Conservation (phyloP, 2,113 vertebrate species). For the Lepidothrix coronata region DNA sequence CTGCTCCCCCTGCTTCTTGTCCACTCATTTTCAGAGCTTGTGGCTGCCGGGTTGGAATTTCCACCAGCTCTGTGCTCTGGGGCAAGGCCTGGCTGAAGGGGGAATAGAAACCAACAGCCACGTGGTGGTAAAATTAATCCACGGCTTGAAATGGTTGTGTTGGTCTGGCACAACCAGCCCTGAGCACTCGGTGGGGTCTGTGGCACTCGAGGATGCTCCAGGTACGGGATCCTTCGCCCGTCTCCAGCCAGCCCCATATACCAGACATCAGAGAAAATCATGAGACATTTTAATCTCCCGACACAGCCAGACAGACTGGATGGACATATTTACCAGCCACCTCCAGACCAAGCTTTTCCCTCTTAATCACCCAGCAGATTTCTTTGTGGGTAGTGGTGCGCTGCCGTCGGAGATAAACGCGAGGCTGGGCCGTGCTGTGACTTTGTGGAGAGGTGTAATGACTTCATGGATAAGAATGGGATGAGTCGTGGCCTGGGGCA, state of each 20-base stretch:
- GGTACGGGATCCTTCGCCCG: neutral
- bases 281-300: neutral
- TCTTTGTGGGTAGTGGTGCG: neutral
- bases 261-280: slow-evolving; percentile 7
- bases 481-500: slow-evolving; percentile 65
- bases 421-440: neutral
- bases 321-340: neutral
- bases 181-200: neutral
- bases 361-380: neutral
- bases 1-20: neutral
- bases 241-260: neutral
- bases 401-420: neutral
- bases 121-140: neutral
- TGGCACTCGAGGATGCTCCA: slow-evolving; percentile 23
- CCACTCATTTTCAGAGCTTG: neutral
- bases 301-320: neutral
- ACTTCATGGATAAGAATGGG: slow-evolving; percentile 55
- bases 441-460: slow-evolving; percentile 61
- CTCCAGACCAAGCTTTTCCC: neutral
- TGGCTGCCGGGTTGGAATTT: slow-evolving; percentile 32
- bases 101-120: slow-evolving; percentile 35
- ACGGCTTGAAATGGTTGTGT: neutral
- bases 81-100: slow-evolving; percentile 1
- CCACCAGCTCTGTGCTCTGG: neutral
- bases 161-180: neutral